Base-by-base conservation (phyloP, 2,113 vertebrate species). In the Malurus cyaneus region DNA sequence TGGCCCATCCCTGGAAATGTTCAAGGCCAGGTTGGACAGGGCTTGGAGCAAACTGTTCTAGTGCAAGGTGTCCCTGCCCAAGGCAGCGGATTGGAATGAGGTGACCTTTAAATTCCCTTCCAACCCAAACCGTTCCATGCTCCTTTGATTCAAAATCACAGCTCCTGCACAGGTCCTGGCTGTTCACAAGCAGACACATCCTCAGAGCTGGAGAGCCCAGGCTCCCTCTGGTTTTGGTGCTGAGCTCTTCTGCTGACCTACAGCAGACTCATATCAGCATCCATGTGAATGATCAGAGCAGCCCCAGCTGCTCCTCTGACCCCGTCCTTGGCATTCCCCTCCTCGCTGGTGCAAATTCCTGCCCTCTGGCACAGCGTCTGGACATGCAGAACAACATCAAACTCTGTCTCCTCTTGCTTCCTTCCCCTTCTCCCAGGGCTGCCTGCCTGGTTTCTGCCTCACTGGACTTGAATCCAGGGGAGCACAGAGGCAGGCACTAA, bases 241-340 rank as follows among this genome's bases (percentile, higher is more conserved):
- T 34, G 62, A 77, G 86, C 62, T 39, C 66, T 96, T 94, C 26
- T 50, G 47, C 85, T 93, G 92, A 93, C 86, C 82, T 54, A 70
- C 52, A 73, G 71, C 82, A 83, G 59, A 73, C 76, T 72, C 26
- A 8, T 46, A 31, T 29, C 42, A 88, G 59, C 74, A 77, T 54
- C 79, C 90, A 86, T 4, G 0, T 59, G 79, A 78, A 54, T 21
- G 71, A 54, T 62, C 67, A 86, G 60, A 88, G 71, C 59, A 86
- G 62, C 21, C 95, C 83, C 90, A 93, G 96, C 82, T 96, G 94
- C 26, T 93, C 50, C 80, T 67, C 71, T 93, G 88, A 88, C 47
- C 90, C 29, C 6, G 54, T 92, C 90, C 90, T 88, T 93, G 93
- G 82, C 86, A 83, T 80, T 92, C 76, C 71, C 12, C 34, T 88